phyloP scores from a whole-genome alignment of 2,797 vertebrate genomes.

The Hoplostethus mediterraneus region DNA sequence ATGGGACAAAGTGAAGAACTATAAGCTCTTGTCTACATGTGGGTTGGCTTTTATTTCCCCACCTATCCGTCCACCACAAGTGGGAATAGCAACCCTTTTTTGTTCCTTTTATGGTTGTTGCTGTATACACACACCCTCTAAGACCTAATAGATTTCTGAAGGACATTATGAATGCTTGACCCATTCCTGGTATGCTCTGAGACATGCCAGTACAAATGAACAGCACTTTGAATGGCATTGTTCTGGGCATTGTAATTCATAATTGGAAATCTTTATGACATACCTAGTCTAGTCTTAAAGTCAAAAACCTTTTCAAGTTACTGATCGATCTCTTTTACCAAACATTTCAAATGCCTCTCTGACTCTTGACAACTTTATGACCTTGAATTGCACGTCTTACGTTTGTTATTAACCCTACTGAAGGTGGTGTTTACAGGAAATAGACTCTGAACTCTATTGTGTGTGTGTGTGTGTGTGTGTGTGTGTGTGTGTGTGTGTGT shows the following conservation, averaged over 20 bases:
- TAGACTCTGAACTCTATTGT: slow-evolving; percentile 7
- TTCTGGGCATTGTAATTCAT: background rate
- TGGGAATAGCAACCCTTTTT: slow-evolving; percentile 35
- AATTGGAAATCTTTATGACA: no score
- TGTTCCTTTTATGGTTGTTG: slow-evolving; percentile 65
- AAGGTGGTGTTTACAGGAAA: slow-evolving; percentile 8
- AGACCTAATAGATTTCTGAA: slow-evolving; percentile 25
- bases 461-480: slow-evolving; percentile 29
- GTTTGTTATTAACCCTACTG: slow-evolving; percentile 69
- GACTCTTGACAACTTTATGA: slow-evolving; percentile 29
- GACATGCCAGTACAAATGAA: no score
- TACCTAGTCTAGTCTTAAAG: no score
- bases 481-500: slow-evolving; percentile 21
- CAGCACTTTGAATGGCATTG: background rate
- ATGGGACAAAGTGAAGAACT: slow-evolving; percentile 42
- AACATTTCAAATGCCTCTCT: slow-evolving; percentile 15
- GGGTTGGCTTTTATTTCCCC: slow-evolving; percentile 59
- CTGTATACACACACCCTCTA: slow-evolving; percentile 64
- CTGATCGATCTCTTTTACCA: no score
- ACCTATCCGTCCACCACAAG: slow-evolving; percentile 45
- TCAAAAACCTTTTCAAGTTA: no score
- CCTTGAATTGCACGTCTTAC: slow-evolving; percentile 44
- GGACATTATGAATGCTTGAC: slow-evolving; percentile 6
- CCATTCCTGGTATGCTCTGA: background rate
- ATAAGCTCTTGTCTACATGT: slow-evolving; percentile 48